Evolutionary conservation across 2,113 vertebrate genomes (phyloP).

Genomic region (Barnardius zonarius): DNA sequence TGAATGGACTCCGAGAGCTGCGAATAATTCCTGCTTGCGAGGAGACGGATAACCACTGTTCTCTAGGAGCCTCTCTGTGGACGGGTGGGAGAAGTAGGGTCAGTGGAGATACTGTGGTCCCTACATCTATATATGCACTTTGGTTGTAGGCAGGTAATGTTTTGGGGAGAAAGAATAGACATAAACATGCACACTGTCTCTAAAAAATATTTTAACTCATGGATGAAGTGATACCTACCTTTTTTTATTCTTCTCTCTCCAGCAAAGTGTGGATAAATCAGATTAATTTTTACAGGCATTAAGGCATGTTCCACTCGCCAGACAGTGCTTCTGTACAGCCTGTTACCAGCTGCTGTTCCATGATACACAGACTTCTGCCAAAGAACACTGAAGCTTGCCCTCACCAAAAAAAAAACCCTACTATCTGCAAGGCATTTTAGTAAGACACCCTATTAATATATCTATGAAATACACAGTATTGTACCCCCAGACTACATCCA

Average conservation of each 20-base stretch:
- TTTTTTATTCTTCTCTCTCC: neutral
- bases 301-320: neutral
- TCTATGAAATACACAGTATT: neutral
- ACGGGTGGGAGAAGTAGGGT: neutral
- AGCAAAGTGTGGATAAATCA: neutral
- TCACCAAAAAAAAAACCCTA: neutral
- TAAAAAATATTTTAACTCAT: neutral
- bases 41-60: neutral
- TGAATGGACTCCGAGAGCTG: neutral
- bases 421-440: neutral
- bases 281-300: neutral
- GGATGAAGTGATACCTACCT: neutral
- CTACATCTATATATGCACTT: accelerated
- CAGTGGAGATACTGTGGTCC: neutral
- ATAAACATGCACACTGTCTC: too few relatives aligned
- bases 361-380: neutral
- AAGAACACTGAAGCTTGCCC: neutral
- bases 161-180: neutral
- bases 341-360: neutral
- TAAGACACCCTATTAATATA: neutral
- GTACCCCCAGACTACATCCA: neutral
- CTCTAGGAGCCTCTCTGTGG: neutral
- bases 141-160: neutral
- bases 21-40: neutral
- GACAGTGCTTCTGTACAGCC: neutral